Evolutionary conservation across 2,113 vertebrate genomes (phyloP).

Genomic region (Amblyopsis rosae): DNA sequence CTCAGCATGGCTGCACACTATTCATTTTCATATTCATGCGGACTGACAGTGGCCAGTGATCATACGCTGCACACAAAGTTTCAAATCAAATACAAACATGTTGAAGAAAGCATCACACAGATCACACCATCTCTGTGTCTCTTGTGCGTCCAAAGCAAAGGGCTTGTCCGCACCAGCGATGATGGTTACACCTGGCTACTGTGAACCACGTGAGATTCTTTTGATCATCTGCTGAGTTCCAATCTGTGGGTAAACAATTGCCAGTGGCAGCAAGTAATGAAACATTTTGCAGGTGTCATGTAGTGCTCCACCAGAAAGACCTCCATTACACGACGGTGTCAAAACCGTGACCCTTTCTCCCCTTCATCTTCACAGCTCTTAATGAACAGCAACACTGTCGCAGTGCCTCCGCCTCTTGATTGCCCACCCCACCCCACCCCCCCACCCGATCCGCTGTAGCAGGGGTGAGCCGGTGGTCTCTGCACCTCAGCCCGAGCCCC

Average conservation of each 20-base stretch:
- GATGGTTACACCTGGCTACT: slow-evolving; percentile 20
- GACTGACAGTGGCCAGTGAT: background rate
- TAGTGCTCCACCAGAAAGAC: slow-evolving; percentile 39
- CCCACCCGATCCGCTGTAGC: background rate
- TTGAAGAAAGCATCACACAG: no score
- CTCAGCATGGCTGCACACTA: slow-evolving; percentile 30
- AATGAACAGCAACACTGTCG: slow-evolving; percentile 55
- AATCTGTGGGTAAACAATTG: slow-evolving; percentile 65
- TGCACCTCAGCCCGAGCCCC: slow-evolving; percentile 41
- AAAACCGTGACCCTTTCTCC: slow-evolving; percentile 53
- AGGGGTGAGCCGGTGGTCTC: slow-evolving; percentile 36
- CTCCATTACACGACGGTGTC: slow-evolving; percentile 60
- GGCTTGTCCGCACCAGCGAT: slow-evolving; percentile 15
- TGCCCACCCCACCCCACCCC: slow-evolving; percentile 7
- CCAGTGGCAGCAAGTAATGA: slow-evolving; percentile 59
- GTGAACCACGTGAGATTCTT: slow-evolving; percentile 36
- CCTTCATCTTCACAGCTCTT: slow-evolving; percentile 66
- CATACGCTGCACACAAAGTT: background rate
- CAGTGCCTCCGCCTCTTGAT: slow-evolving; percentile 38
- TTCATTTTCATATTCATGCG: slow-evolving; percentile 23
- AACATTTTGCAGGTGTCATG: slow-evolving; percentile 66
- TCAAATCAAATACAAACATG: slow-evolving; percentile 22
- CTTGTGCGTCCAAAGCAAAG: slow-evolving; percentile 26
- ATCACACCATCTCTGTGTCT: background rate
- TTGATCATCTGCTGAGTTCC: slow-evolving; percentile 61